Conservation (phyloP, 2,113 vertebrate species). For the Vanacampus margaritifer region DNA sequence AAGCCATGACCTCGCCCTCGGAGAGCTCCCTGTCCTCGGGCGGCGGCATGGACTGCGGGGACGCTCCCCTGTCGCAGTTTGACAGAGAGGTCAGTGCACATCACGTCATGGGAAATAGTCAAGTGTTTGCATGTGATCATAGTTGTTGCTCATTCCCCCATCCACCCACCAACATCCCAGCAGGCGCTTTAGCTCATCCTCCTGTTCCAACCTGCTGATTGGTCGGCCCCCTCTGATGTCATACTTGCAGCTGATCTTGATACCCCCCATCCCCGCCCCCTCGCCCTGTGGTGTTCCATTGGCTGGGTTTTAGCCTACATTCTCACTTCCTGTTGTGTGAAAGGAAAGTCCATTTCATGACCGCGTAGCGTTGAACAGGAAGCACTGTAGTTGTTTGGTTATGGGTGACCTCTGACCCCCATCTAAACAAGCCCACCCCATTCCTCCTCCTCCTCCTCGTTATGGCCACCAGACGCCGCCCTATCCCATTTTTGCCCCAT, state of each 20-base stretch:
- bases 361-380: background rate
- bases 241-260: background rate
- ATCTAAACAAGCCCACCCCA: background rate
- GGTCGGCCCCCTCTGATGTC: constrained; percentile 33
- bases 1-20: constrained; percentile 91
- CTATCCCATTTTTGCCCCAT: background rate
- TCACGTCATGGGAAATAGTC: background rate
- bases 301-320: background rate
- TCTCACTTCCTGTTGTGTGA: background rate
- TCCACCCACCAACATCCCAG: constrained; percentile 42
- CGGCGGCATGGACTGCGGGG: constrained; percentile 88
- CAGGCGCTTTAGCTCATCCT: constrained; percentile 34
- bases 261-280: too few relatives aligned
- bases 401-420: constrained; percentile 9
- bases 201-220: background rate
- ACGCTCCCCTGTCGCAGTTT: constrained; percentile 86
- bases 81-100: constrained; percentile 86
- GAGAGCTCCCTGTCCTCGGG: constrained; percentile 95
- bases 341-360: background rate
- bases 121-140: background rate
- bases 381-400: constrained; percentile 5
- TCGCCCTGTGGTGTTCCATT: background rate
- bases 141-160: background rate
- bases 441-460: background rate
- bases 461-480: background rate